These are phyloP conservation scores for Piaya cayana DNA, from an alignment of 2,113 vertebrate species.

Conservation along the genomic window DNA sequence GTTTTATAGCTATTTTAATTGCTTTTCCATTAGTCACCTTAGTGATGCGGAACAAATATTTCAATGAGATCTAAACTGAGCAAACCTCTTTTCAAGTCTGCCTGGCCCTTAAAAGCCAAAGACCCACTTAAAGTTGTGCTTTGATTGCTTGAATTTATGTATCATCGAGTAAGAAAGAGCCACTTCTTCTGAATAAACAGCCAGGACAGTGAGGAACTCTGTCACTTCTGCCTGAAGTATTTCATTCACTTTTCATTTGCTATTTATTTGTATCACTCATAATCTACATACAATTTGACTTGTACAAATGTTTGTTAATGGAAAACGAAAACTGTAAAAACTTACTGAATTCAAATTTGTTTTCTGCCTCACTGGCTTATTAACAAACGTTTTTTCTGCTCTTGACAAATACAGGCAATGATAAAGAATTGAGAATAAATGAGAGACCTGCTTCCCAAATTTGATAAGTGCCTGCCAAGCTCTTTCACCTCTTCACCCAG, in stretches of 20 bases:
- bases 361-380: neutral
- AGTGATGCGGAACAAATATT: constrained; percentile 30
- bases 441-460: neutral
- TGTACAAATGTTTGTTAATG: neutral
- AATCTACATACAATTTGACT: neutral
- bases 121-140: neutral
- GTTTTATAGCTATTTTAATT: constrained; percentile 21
- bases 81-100: neutral
- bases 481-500: neutral
- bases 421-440: neutral
- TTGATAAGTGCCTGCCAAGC: neutral
- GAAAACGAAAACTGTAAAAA: neutral
- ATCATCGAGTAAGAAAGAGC: neutral
- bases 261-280: neutral
- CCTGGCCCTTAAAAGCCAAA: neutral
- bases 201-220: neutral
- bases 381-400: neutral
- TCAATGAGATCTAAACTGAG: neutral
- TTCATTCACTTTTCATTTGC: neutral
- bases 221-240: neutral
- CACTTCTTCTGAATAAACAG: neutral
- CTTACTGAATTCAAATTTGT: neutral
- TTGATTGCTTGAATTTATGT: neutral
- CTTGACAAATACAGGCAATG: neutral
- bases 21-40: constrained; percentile 44